phyloP scores from a whole-genome alignment of 2,888 invertebrate species.

The Malthinus seriepunctatus region DNA sequence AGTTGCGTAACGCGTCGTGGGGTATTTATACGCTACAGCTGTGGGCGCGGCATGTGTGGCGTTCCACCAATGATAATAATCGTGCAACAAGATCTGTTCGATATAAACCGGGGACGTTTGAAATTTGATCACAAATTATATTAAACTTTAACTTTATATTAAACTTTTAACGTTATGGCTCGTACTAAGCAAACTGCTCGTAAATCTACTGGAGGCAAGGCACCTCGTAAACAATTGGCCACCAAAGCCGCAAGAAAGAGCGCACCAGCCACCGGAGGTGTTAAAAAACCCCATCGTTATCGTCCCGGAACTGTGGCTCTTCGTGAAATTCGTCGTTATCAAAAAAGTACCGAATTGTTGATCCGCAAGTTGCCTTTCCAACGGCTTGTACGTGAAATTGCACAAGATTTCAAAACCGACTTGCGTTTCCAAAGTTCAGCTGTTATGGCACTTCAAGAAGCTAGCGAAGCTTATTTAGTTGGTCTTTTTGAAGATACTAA shows the following conservation, averaged over 20 bases:
- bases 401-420: constrained; percentile 96
- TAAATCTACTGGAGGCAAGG: constrained; percentile 97
- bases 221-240: constrained; percentile 91
- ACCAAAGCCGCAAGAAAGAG: constrained; percentile 95
- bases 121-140: no score
- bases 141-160: no score
- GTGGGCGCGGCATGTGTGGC: no score
- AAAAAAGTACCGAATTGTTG: constrained; percentile 93
- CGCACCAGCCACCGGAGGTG: constrained; percentile 92
- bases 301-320: constrained; percentile 96
- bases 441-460: constrained; percentile 91
- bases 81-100: no score
- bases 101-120: no score
- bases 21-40: no score
- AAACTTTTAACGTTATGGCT: no score
- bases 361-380: constrained; percentile 96
- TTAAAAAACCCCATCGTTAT: constrained; percentile 96
- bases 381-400: constrained; percentile 94
- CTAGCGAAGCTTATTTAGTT: constrained; percentile 88
- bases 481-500: constrained; percentile 97
- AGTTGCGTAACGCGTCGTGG: no score
- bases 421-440: constrained; percentile 95
- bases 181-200: constrained; percentile 98
- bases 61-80: no score
- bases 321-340: constrained; percentile 95